These are phyloP conservation scores for Alectoris magna DNA, from an alignment of 2,797 vertebrate genomes.

Conservation along the genomic window DNA sequence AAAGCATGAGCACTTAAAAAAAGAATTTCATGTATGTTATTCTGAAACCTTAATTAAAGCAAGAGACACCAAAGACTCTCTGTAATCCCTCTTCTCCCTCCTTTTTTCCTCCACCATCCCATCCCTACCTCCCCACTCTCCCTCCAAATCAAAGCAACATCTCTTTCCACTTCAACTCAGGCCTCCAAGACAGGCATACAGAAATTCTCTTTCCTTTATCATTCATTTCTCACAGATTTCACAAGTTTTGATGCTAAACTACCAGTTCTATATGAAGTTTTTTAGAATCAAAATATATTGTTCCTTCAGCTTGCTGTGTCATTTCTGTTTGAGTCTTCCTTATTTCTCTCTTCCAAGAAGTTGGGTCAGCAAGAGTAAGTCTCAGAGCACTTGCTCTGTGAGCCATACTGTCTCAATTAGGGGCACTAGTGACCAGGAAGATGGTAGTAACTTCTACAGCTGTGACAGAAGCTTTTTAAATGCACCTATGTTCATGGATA, in stretches of 20 bases:
- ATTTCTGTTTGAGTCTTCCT: background rate
- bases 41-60: background rate
- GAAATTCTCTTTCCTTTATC: background rate
- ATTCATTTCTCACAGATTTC: background rate
- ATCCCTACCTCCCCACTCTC: background rate
- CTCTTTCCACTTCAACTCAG: background rate
- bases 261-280: background rate
- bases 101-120: background rate
- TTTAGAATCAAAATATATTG: background rate
- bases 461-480: background rate
- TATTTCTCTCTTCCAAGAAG: background rate
- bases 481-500: rapidly evolving
- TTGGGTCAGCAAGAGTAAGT: background rate
- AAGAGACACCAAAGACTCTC: background rate
- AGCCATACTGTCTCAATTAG: background rate
- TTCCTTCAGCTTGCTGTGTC: background rate
- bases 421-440: background rate
- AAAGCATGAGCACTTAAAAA: background rate
- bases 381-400: background rate
- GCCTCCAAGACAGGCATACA: background rate
- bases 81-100: background rate
- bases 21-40: background rate
- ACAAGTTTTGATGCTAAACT: background rate
- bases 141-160: background rate
- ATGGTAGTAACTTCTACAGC: background rate